Conservation (phyloP, 1,140 invertebrate species). For the Pantala flavescens region DNA sequence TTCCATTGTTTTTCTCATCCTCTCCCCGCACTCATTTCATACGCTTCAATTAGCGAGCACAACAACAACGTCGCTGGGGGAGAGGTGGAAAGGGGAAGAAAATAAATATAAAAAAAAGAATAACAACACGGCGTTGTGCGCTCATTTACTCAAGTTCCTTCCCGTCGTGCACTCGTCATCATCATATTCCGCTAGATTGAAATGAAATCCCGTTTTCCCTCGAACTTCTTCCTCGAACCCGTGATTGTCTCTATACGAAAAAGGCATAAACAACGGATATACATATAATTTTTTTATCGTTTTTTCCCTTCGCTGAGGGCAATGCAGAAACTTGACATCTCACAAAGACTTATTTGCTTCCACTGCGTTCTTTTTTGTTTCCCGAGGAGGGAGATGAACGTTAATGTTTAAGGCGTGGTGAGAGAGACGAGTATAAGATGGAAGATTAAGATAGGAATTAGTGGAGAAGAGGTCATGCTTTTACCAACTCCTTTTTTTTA, state of each 20-base stretch:
- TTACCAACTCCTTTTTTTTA: neutral
- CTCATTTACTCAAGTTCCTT: slow-evolving; percentile 6
- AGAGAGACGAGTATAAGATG: neutral
- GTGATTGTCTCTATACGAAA: no score
- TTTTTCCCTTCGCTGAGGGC: neutral
- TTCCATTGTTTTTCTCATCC: neutral
- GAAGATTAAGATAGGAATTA: neutral
- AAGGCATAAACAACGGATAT: no score
- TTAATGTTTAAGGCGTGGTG: neutral
- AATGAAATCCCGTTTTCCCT: neutral
- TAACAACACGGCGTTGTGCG: neutral
- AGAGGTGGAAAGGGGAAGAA: neutral
- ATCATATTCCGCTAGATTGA: slow-evolving; percentile 9
- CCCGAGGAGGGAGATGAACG: neutral
- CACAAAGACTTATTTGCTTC: neutral
- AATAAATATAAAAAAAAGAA: neutral
- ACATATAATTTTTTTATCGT: no score
- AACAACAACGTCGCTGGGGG: slow-evolving; percentile 1
- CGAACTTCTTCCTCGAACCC: neutral
- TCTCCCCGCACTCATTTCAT: neutral
- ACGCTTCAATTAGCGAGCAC: neutral
- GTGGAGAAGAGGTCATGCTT: neutral
- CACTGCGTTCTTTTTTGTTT: neutral
- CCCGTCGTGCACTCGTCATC: neutral
- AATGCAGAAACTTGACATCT: neutral